These are phyloP conservation scores for Gnathonemus longibarbis DNA, from an alignment of 2,113 vertebrate genomes.

Conservation along the genomic window DNA sequence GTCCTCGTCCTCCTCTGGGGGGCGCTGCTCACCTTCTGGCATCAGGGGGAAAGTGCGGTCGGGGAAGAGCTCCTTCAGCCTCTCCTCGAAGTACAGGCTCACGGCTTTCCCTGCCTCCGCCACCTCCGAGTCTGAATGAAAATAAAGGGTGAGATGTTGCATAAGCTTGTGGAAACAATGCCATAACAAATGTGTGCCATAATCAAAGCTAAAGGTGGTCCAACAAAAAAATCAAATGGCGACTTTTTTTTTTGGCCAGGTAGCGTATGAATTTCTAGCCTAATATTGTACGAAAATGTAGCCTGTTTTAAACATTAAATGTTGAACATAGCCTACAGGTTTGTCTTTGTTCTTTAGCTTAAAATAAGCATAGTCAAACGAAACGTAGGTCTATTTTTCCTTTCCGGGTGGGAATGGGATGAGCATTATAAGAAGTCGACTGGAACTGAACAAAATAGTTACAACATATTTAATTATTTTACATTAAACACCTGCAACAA, in stretches of 20 bases:
- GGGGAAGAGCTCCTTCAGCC: constrained; percentile 83
- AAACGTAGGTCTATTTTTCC: neutral
- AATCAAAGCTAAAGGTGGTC: too few species aligned
- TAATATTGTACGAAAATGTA: too few species aligned
- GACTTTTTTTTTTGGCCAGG: too few species aligned
- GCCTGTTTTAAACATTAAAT: too few species aligned
- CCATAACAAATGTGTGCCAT: too few species aligned
- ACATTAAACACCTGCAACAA: neutral
- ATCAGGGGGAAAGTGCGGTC: constrained; percentile 84
- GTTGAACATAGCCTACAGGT: too few species aligned
- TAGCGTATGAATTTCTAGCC: too few species aligned
- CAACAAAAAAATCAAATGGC: too few species aligned
- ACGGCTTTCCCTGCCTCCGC: constrained; percentile 91
- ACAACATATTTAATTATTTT: neutral
- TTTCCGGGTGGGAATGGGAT: neutral
- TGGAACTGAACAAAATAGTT: too few species aligned
- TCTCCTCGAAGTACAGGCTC: constrained; percentile 89
- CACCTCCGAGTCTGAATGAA: constrained; percentile 84
- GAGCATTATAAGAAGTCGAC: neutral
- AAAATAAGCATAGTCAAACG: neutral
- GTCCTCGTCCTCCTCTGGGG: constrained; percentile 74
- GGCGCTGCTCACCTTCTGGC: constrained; percentile 67
- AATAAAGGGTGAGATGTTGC: too few species aligned
- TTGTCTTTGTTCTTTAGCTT: neutral
- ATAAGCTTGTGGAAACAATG: too few species aligned